These are phyloP conservation scores for Nibea coibor DNA, from an alignment of 2,113 vertebrate species.

Conservation along the genomic window DNA sequence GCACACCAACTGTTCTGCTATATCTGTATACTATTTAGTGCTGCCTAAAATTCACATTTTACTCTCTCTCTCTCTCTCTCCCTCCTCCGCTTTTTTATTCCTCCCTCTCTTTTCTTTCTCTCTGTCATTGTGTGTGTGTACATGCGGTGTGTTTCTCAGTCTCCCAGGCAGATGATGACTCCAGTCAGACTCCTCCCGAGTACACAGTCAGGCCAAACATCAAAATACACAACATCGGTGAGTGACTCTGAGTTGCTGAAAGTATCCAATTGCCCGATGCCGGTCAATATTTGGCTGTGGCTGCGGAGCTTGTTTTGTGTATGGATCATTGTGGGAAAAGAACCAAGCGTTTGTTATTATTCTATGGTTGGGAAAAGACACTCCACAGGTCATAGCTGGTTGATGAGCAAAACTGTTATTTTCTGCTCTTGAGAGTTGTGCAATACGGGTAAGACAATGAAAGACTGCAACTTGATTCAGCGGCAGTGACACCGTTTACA, in stretches of 20 bases:
- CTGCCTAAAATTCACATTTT: slow-evolving; percentile 41
- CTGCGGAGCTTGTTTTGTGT: slow-evolving; percentile 27
- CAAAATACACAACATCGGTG: slow-evolving; percentile 95
- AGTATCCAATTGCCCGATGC: slow-evolving; percentile 19
- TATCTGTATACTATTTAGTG: slow-evolving; percentile 39
- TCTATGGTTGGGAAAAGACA: slow-evolving; percentile 26
- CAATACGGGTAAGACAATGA: slow-evolving; percentile 14
- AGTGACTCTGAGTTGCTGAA: slow-evolving; percentile 70
- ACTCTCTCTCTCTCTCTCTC: slow-evolving; percentile 23
- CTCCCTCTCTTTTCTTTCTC: background rate
- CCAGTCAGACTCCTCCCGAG: slow-evolving; percentile 90
- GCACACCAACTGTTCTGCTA: slow-evolving; percentile 22
- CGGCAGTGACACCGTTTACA: background rate
- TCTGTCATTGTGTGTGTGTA: slow-evolving; percentile 15
- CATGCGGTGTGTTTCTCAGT: slow-evolving; percentile 79
- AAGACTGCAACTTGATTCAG: slow-evolving; percentile 4
- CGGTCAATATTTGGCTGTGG: slow-evolving; percentile 34
- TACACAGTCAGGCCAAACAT: slow-evolving; percentile 94
- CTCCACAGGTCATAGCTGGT: slow-evolving; percentile 19
- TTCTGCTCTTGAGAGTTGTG: slow-evolving; percentile 6
- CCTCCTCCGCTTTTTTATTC: background rate
- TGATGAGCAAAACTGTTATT: slow-evolving; percentile 35
- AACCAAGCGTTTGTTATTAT: slow-evolving; percentile 28
- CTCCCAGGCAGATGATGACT: slow-evolving; percentile 91
- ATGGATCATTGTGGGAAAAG: slow-evolving; percentile 32